phyloP scores from a whole-genome alignment of 2,113 vertebrate genomes.

The Psammodynastes pulverulentus region DNA sequence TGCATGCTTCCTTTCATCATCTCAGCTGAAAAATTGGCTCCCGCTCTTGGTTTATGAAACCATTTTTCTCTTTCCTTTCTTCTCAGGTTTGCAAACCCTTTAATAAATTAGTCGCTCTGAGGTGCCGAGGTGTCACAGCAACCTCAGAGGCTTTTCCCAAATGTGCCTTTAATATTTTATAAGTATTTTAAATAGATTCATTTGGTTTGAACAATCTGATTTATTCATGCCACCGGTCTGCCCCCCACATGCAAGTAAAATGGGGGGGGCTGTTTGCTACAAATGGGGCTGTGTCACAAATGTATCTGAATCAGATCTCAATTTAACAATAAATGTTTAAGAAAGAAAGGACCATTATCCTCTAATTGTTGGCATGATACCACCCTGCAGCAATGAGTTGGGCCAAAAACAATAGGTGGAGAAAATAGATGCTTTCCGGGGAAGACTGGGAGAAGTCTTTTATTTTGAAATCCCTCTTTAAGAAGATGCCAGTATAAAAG shows the following conservation, averaged over 20 bases:
- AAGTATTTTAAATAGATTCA: constrained; percentile 83
- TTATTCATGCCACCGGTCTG: constrained; percentile 71
- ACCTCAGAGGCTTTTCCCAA: constrained; percentile 82
- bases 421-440: neutral
- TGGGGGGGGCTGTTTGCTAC: constrained; percentile 56
- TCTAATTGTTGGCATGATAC: neutral
- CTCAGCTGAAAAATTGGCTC: constrained; percentile 80
- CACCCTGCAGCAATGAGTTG: neutral
- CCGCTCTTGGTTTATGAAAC: constrained; percentile 82
- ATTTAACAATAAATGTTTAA: constrained; percentile 61
- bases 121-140: constrained; percentile 78
- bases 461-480: neutral
- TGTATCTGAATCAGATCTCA: constrained; percentile 65
- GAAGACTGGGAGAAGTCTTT: neutral
- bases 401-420: neutral
- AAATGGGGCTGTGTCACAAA: constrained; percentile 70
- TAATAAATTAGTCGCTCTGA: constrained; percentile 82
- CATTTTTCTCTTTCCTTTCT: constrained; percentile 80
- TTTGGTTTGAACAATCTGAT: constrained; percentile 75
- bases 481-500: neutral
- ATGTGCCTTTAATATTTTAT: constrained; percentile 82
- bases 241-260: constrained; percentile 2
- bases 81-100: constrained; percentile 82
- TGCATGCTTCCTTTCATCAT: constrained; percentile 83
- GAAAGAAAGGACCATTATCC: constrained; percentile 44